Evolutionary conservation across 2,113 vertebrate species (phyloP).

Genomic region (Synchiropus splendidus): DNA sequence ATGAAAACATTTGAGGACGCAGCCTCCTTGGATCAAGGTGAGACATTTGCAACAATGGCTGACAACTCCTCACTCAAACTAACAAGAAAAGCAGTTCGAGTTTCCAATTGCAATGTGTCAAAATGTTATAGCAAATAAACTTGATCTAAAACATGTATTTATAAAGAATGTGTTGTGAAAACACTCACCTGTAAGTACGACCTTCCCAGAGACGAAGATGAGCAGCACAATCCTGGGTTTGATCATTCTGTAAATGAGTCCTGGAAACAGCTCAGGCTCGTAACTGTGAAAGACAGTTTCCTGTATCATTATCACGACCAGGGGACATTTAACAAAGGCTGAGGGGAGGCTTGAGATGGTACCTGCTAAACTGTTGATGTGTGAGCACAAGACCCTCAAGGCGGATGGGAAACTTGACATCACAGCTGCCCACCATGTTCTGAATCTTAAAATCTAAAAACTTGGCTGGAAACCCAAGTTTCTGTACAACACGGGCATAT

Average conservation of each 20-base stretch:
- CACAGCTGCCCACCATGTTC: slow-evolving; percentile 98
- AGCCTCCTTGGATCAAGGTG: no score
- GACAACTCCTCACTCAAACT: no score
- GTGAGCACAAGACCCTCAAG: slow-evolving; percentile 93
- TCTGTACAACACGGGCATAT: slow-evolving; percentile 95
- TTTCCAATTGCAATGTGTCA: no score
- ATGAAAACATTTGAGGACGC: no score
- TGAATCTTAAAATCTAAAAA: slow-evolving; percentile 99
- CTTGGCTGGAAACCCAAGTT: slow-evolving; percentile 94
- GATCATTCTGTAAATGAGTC: slow-evolving; percentile 99
- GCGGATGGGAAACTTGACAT: slow-evolving; percentile 96
- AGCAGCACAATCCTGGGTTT: slow-evolving; percentile 97
- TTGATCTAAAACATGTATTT: no score
- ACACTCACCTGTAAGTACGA: slow-evolving; percentile 91
- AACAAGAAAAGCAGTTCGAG: no score
- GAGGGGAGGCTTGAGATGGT: not conserved
- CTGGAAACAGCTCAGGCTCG: slow-evolving; percentile 94
- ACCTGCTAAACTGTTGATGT: slow-evolving; percentile 98
- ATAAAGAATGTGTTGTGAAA: no score
- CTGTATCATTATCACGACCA: not conserved
- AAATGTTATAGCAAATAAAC: no score
- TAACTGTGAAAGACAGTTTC: slow-evolving; percentile 68
- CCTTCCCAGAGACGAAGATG: slow-evolving; percentile 98
- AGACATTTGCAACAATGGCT: no score
- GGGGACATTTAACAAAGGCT: not conserved